Base-by-base conservation (phyloP, 2,113 vertebrate genomes). In the Hippoglossus stenolepis region DNA sequence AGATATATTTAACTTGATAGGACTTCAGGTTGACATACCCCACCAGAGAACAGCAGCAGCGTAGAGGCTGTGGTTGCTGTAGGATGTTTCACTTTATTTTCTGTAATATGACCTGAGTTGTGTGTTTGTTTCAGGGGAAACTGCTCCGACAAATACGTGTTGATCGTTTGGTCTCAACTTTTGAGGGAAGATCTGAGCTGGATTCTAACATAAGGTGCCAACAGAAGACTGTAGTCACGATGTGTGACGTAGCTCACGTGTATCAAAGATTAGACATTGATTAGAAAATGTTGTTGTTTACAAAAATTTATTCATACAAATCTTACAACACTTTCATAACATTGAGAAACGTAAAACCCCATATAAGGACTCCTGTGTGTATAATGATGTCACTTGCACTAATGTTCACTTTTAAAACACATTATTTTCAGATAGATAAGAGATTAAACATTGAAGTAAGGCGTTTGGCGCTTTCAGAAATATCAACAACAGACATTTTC, bases 271-370 rank as follows among this genome's bases (percentile, higher is more conserved):
- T 98, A 98, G 96, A 98, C 97, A 93, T 93, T 80, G 75, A 91
- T 94, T 89, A 81, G 92, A 77, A 96, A 96, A 93, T 95, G 94
- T 97, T 97, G 97, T 97, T 97, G 97, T 97, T 97, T 98, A 97
- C 95, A 98, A 93, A 98, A 98, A 98, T 99, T 98, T 98, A 99
- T 99, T 98, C 95, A 99, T 99, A 98, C 97, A 99, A 99, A 98
- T 96, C 96, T 97, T 98, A 98, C 97, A 99, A 95, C 96, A 98
- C 96, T 94, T 94, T 87, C 83, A 94, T 90, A 95, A 98, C 98
- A 99, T 95, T 97, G 96, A 97, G 96, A 97, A 97, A 97, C 94
- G 94, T 87, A 85, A 93, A 91, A 94, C 80, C 94, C 95, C 94
- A 87, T 95, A 95, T 96, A 95, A 94, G 94, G 96, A 96, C 96